Evolutionary conservation across 2,888 invertebrate genomes (phyloP).

Genomic region (Drosophila leonis): DNA sequence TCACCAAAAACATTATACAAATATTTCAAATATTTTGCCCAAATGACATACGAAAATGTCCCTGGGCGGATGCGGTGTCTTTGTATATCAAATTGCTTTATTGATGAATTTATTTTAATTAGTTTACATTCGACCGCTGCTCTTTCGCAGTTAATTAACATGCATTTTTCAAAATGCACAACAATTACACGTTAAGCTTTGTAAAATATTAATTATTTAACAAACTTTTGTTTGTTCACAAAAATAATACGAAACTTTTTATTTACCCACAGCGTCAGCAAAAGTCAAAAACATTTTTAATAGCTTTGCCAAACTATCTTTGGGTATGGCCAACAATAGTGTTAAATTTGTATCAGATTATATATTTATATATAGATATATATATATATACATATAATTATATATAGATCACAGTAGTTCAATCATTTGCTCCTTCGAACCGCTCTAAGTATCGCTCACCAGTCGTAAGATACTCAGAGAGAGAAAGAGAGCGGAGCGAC

Average conservation of each 20-base stretch:
- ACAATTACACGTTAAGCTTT: conserved; percentile 30
- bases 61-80: conserved; percentile 29
- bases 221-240: conserved; percentile 32
- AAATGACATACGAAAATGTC: conserved; percentile 11
- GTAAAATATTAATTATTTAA: conserved; percentile 61
- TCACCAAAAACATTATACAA: neutral
- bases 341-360: neutral
- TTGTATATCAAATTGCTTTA: conserved; percentile 63
- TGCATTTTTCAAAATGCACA: conserved; percentile 45
- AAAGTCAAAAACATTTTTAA: conserved; percentile 47
- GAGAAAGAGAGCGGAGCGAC: too few species aligned
- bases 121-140: conserved; percentile 55
- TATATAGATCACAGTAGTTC: too few species aligned
- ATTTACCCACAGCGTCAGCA: conserved; percentile 47
- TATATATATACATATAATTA: too few species aligned
- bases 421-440: too few species aligned
- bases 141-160: conserved; percentile 69
- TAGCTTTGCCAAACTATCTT: conserved; percentile 8
- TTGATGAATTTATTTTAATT: conserved; percentile 75
- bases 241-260: conserved; percentile 27
- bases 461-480: too few species aligned
- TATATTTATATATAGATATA: too few species aligned
- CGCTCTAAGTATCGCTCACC: too few species aligned
- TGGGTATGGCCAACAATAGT: neutral
- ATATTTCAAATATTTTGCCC: conserved; percentile 11